These are phyloP conservation scores for Odontocolon sp. DNA, from an alignment of 2,888 invertebrate genomes.

Conservation along the genomic window DNA sequence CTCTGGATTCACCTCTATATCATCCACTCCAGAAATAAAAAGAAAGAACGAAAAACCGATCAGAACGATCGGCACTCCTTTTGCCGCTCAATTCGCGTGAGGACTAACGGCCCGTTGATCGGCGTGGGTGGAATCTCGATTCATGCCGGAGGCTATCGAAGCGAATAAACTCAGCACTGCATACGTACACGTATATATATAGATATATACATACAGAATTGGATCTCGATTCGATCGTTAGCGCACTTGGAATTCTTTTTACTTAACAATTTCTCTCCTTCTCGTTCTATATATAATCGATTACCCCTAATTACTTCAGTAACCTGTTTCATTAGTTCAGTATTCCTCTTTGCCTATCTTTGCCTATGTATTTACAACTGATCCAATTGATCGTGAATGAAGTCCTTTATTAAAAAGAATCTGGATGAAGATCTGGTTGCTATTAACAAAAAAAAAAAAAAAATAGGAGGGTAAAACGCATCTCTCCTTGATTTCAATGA, in stretches of 20 bases:
- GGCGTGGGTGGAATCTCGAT: conserved; percentile 60
- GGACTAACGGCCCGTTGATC: conserved; percentile 58
- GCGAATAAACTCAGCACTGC: conserved; percentile 50
- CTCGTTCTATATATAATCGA: conserved; percentile 25
- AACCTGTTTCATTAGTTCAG: conserved; percentile 24
- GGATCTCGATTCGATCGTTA: conserved; percentile 56
- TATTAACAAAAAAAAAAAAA: background rate
- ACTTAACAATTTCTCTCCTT: conserved; percentile 37
- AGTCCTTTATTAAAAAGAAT: background rate
- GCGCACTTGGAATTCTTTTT: conserved; percentile 32
- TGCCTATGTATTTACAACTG: background rate
- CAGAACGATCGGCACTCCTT: conserved; percentile 55
- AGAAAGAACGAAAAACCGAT: conserved; percentile 41
- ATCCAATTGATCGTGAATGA: background rate
- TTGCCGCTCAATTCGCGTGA: conserved; percentile 56
- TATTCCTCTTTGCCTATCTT: background rate
- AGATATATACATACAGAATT: conserved; percentile 12
- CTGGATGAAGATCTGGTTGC: too few relatives aligned
- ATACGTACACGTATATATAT: conserved; percentile 14
- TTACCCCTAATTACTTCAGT: conserved; percentile 49
- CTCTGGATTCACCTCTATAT: conserved; percentile 17
- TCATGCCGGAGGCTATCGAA: conserved; percentile 45
- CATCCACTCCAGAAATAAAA: conserved; percentile 12
- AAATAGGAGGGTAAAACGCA: conserved; percentile 18
- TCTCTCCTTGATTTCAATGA: conserved; percentile 57